Evolutionary conservation across 2,113 vertebrate genomes (phyloP), one percentile per base, ranked within the genome.

Genomic region (Phodopus roborovskii): DNA sequence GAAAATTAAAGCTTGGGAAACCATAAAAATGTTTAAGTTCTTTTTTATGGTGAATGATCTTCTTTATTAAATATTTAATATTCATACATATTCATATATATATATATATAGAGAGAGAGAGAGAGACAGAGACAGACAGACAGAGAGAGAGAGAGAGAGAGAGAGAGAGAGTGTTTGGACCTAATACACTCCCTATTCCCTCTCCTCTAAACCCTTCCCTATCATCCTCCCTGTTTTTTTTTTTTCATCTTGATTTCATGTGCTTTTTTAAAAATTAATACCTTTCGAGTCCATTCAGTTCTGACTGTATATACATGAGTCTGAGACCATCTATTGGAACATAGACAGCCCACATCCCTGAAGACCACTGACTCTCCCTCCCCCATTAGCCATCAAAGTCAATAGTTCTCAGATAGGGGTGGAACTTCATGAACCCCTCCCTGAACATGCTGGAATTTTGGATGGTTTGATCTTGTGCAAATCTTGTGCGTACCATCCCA

Each of bases 21-120:
- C 70, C 24, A 84, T 64, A 48, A 56, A 50, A 12, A 84, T 64
- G 7, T 74, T 64, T 94, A 70, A 90, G 86, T 75, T 96, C 77
- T 87, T 82, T 11, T 56, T 71, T 36, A 26, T 45, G 58, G 26
- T 30, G 13, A 83, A 42, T 26, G 79, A 84, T 45, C 39, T 24
- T 60, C n/a, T 45, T 84, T 28, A 64, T 64, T 30, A 45, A 42
- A 17, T 45, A 45, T 64, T 45, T 42, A 30, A 5, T 62, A 84
- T 45, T 17, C 79, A 56, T 24, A n/a, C 5, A 24, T 22, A 10
- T 16, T 36, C 12, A 4, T 79, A 20, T 20, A 53, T 11, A 36
- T 3, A 36, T 20, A 17, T 3, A 36, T 20, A 4, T 56, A 36
- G 22, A 56, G 45, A 45, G 45, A 45, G 45, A 45, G 45, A 45